Evolutionary conservation across 2,113 vertebrate species (phyloP).

Genomic region (Etia nguti): DNA sequence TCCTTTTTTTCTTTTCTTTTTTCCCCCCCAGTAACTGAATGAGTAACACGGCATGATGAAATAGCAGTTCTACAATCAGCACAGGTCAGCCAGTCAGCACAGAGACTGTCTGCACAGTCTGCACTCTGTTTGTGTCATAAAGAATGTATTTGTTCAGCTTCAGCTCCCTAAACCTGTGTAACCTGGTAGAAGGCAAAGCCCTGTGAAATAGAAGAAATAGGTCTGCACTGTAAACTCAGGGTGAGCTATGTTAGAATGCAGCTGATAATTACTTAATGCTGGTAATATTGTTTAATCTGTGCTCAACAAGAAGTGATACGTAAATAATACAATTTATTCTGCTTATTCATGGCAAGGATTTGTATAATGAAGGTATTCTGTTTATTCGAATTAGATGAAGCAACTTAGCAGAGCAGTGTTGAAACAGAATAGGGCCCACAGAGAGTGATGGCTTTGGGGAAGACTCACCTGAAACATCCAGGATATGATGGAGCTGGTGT

Average conservation of each 20-base stretch:
- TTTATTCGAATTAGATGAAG: not conserved
- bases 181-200: not conserved
- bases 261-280: not conserved
- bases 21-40: not conserved
- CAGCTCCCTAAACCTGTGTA: not conserved
- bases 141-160: not conserved
- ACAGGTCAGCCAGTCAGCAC: not conserved
- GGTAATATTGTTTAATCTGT: not conserved
- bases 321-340: not conserved
- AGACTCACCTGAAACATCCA: not conserved
- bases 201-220: not conserved
- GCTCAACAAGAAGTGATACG: not conserved
- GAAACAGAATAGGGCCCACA: not conserved
- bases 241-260: not conserved
- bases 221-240: not conserved
- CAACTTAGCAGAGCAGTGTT: not conserved
- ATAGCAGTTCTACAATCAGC: not conserved
- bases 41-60: not conserved
- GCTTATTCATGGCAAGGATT: not conserved
- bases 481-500: not conserved
- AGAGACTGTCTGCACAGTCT: not conserved
- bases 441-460: not conserved
- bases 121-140: not conserved
- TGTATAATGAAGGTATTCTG: not conserved
- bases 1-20: not conserved